A percentile compares a stretch with the other conserved stretches of the same genome.
Evolutionary conservation across 2,797 vertebrate species (phyloP).

Genomic region (Acanthiza pusilla): DNA sequence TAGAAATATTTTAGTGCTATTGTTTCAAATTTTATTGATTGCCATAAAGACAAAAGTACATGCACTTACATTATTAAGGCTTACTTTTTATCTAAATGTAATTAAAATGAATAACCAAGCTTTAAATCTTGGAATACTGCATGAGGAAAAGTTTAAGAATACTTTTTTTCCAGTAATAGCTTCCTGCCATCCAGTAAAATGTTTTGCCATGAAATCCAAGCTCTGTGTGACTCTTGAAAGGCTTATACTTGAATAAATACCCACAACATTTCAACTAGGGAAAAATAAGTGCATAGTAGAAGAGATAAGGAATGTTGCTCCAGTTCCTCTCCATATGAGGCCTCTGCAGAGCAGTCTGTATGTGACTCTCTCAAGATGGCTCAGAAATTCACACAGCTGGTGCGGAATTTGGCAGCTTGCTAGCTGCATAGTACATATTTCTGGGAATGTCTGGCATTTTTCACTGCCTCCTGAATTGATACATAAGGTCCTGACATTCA

Average conservation of each 20-base stretch:
- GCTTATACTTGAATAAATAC: neutral
- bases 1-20: neutral
- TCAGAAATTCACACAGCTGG: neutral
- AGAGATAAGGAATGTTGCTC: neutral
- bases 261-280: neutral
- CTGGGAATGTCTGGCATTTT: slow-evolving; percentile 20
- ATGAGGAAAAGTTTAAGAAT: neutral
- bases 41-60: neutral
- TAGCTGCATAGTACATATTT: neutral
- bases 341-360: neutral
- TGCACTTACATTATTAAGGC: neutral
- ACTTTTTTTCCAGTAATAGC: neutral
- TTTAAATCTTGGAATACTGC: neutral
- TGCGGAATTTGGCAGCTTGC: neutral
- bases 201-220: neutral
- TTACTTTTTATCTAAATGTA: neutral
- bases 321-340: neutral
- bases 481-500: neutral
- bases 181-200: neutral
- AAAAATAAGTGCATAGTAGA: neutral
- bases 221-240: neutral
- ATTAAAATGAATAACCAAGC: neutral
- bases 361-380: neutral
- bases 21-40: neutral
- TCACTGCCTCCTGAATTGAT: neutral